Evolutionary conservation across 2,888 invertebrate genomes (phyloP), one percentile per base, ranked within the genome.

Genomic region (Nasonia oneida): DNA sequence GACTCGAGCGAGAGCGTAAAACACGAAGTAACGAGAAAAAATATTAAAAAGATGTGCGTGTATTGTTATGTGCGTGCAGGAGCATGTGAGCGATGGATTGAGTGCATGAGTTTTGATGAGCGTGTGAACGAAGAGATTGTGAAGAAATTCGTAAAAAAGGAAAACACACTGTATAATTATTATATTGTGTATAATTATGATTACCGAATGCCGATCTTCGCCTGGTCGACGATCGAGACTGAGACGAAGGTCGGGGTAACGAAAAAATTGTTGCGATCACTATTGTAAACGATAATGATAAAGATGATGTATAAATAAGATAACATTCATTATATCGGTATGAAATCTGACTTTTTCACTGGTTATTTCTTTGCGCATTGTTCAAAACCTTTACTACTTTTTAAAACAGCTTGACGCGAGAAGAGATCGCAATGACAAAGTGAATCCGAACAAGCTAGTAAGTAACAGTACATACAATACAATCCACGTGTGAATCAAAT

Each of bases 281-380:
- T 89, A 89, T 89, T 89, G 89, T 90, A 90, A 90, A 89, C 88
- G 88, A 89, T 90, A 89, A 89, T 90, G 90, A 90, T 90, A 89
- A 90, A 88, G 89, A 92, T 92, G 92, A 90, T 92, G 92, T 92
- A 92, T 92, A 90, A 87, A 91, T 92, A 91, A 92, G 91, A 91
- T 92, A 92, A 90, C 92, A 92, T 92, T 92, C 92, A 92, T 92
- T 92, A 92, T 92, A 91, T 92, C 91, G 91, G 90, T 92, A 92
- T 92, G 91, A 90, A 92, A 91, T 92, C 92, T 91, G 90, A 92
- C 91, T 92, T 92, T 92, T 92, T 91, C 91, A 87, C 81, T 84
- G 74, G 78, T 87, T 85, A 84, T 92, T 92, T 91, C 90, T 91
- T 91, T 91, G 92, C 91, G 92, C 91, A 92, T 91, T 89, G 85